Conservation (phyloP, 2,113 vertebrate species). For the Callorhinus ursinus region DNA sequence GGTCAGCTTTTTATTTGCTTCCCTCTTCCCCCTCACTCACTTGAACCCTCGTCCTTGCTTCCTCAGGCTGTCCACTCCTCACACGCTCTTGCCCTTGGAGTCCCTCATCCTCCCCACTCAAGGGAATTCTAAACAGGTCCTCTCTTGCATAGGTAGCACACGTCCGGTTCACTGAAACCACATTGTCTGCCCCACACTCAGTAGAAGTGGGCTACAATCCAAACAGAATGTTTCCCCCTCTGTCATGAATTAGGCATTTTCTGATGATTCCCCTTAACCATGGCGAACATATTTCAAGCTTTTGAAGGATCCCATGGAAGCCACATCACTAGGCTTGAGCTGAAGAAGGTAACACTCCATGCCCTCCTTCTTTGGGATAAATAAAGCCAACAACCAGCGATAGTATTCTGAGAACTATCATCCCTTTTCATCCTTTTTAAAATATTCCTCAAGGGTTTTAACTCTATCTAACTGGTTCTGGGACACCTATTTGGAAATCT, state of each 20-base stretch:
- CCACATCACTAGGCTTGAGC: not conserved
- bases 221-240: not conserved
- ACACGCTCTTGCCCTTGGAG: not conserved
- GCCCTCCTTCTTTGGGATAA: not conserved
- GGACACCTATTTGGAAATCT: not conserved
- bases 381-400: not conserved
- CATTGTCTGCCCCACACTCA: not conserved
- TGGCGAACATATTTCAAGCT: not conserved
- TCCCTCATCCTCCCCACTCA: not conserved
- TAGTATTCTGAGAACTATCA: not conserved
- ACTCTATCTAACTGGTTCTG: not conserved
- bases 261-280: not conserved
- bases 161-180: not conserved
- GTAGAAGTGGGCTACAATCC: not conserved
- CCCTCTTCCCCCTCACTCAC: not conserved
- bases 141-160: not conserved
- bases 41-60: not conserved
- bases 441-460: not conserved
- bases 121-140: not conserved
- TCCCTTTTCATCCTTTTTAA: not conserved
- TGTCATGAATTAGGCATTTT: not conserved
- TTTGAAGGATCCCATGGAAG: not conserved
- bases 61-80: not conserved
- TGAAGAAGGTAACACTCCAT: not conserved
- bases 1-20: not conserved